Evolutionary conservation across 2,888 invertebrate species (phyloP), one percentile per base, ranked within the genome.

Genomic region (Tipula helvola): DNA sequence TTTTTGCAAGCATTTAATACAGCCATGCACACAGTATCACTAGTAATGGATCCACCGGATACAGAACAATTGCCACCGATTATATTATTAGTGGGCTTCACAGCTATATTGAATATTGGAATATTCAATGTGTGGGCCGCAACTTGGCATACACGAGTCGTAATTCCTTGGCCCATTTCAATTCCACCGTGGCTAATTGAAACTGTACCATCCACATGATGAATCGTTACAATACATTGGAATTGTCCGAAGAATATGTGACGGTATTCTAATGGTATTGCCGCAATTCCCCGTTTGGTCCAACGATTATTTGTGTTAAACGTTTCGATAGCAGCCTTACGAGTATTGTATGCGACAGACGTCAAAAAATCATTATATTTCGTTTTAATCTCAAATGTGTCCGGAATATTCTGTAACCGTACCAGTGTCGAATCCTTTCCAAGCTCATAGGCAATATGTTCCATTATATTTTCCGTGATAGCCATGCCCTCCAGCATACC

Each of bases 151-250:
- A 92, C 93, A 92, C 95, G 95, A 0, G 95, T 95, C 87, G 92
- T 95, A 83, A 96, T 93, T 2, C 96, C 96, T 92, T 96, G 96
- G 0, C 96, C 96, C 88, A 94, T 93, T 92, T 95, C 95, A 42
- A 94, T 91, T 0, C 94, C 95, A 13, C 94, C 94, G 88, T 95
- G 95, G 12, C 93, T 91, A 10, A 96, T 91, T 0, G 93, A 92
- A 0, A 96, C 94, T 3, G 94, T 93, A 0, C 94, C 95, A 89
- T 95, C 95, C 1, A 93, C 92, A n/a, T 93, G 93, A 89, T 93
- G 95, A 87, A 96, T 93, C 0, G 94, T 92, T 13, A 96, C 91
- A 85, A 93, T 90, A 0, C 93, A 93, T 87, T 93, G 92, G 87
- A 91, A 94, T 84, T 92, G 92, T 3, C 93, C 91, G 13, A 90